phyloP scores from a whole-genome alignment of 2,888 invertebrate genomes.

The Drosophila planitibia region DNA sequence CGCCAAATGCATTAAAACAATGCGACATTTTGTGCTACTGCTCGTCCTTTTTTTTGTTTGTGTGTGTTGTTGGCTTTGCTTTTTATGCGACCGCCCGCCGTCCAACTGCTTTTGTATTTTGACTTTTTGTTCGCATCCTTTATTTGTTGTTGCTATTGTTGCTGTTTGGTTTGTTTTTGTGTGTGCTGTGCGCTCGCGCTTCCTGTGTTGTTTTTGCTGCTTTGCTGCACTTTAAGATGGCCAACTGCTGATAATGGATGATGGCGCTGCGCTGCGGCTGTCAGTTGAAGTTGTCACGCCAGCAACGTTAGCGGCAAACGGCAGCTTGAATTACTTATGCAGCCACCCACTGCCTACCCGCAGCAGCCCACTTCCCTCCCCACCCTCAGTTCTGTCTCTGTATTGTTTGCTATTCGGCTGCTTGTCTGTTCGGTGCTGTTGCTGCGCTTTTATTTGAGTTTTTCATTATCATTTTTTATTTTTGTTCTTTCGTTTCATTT shows the following conservation, averaged over 20 bases:
- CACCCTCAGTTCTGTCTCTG: conserved; percentile 29
- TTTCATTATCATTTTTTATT: conserved; percentile 75
- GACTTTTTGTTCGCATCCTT: conserved; percentile 18
- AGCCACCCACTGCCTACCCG: conserved; percentile 19
- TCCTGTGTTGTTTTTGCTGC: conserved; percentile 51
- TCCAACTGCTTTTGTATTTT: conserved; percentile 35
- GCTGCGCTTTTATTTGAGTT: conserved; percentile 80
- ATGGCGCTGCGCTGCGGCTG: conserved; percentile 74
- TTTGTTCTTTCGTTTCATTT: conserved; percentile 4
- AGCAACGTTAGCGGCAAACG: conserved; percentile 57
- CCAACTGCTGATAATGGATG: conserved; percentile 82
- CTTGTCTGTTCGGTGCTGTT: conserved; percentile 66
- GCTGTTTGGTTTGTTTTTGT: conserved; percentile 27
- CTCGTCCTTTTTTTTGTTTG: neutral
- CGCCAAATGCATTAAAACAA: conserved; percentile 81
- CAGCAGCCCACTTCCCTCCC: neutral
- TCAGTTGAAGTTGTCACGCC: conserved; percentile 80
- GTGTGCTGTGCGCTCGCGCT: conserved; percentile 14
- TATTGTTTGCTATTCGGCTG: conserved; percentile 56
- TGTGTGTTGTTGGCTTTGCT: conserved; percentile 15
- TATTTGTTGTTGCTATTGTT: conserved; percentile 17
- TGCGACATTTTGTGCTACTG: conserved; percentile 72
- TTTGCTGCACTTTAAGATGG: conserved; percentile 77
- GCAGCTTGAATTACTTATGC: conserved; percentile 77
- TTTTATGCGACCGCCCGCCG: conserved; percentile 63